These are phyloP conservation scores for Pterocles gutturalis DNA, from an alignment of 2,113 vertebrate species.

Conservation along the genomic window DNA sequence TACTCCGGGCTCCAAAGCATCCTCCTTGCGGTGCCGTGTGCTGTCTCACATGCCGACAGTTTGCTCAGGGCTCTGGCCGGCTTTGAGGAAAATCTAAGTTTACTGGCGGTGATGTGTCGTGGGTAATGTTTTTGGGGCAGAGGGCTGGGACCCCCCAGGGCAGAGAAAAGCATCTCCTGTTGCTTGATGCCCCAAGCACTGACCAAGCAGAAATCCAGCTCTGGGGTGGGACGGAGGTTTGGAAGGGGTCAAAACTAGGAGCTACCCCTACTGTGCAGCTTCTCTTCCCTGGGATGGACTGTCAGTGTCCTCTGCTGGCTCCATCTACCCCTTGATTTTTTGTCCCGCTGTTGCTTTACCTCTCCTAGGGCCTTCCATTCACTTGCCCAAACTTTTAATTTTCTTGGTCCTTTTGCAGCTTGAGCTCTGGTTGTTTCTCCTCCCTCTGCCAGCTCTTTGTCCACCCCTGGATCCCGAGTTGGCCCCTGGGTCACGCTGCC, in stretches of 20 bases:
- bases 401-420: neutral
- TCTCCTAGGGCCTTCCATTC: neutral
- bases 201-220: neutral
- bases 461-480: neutral
- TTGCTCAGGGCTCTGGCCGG: neutral
- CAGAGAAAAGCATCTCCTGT: neutral
- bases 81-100: neutral
- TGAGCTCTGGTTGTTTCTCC: neutral
- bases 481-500: neutral
- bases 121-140: neutral
- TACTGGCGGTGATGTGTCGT: neutral
- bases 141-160: neutral
- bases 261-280: neutral
- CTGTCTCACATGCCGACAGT: neutral
- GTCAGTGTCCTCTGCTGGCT: neutral
- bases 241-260: neutral
- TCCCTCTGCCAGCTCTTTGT: neutral
- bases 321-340: neutral
- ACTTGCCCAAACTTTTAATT: neutral
- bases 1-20: neutral
- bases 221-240: neutral
- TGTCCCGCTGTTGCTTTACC: neutral
- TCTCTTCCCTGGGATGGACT: neutral
- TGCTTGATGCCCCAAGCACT: accelerated
- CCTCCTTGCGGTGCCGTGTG: neutral